A percentile compares a stretch with the other conserved stretches of the same genome.
These are phyloP conservation scores for Netelia inedita DNA, from an alignment of 2,888 invertebrate species.

Conservation along the genomic window DNA sequence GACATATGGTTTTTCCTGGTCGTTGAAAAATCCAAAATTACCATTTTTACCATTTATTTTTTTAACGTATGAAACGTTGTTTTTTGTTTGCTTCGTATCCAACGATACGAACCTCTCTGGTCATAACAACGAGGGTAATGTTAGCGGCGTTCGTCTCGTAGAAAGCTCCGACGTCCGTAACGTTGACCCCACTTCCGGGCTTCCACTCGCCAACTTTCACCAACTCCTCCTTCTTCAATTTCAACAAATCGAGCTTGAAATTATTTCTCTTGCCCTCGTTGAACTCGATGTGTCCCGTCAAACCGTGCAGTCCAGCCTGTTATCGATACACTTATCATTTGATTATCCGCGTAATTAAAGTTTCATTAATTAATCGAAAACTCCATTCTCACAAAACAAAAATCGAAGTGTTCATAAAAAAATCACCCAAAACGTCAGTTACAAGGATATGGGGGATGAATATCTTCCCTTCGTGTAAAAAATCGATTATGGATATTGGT, in stretches of 20 bases:
- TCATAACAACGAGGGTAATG: conserved; percentile 96
- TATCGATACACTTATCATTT: conserved; percentile 59
- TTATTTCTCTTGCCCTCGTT: conserved; percentile 93
- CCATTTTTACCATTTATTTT: not conserved
- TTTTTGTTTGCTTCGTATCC: not conserved
- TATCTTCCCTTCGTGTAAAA: not conserved
- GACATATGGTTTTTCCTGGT: conserved; percentile 95
- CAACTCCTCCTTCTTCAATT: conserved; percentile 92
- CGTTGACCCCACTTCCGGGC: conserved; percentile 90
- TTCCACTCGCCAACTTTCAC: conserved; percentile 94
- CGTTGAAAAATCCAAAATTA: conserved; percentile 52
- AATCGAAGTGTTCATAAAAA: too few species aligned
- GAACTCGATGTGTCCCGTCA: conserved; percentile 95
- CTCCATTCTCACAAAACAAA: too few species aligned
- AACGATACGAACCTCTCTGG: conserved; percentile 89
- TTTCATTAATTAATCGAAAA: too few species aligned
- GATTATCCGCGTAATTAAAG: not conserved
- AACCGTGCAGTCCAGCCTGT: conserved; percentile 93
- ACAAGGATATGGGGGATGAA: not conserved
- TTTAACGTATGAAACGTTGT: not conserved
- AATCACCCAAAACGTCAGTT: too few species aligned
- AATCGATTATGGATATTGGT: not conserved
- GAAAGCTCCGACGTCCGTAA: conserved; percentile 95
- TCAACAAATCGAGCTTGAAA: conserved; percentile 94
- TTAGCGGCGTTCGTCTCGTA: conserved; percentile 93